Conservation (phyloP, 2,113 vertebrate genomes). For the Lophochroa leadbeateri region DNA sequence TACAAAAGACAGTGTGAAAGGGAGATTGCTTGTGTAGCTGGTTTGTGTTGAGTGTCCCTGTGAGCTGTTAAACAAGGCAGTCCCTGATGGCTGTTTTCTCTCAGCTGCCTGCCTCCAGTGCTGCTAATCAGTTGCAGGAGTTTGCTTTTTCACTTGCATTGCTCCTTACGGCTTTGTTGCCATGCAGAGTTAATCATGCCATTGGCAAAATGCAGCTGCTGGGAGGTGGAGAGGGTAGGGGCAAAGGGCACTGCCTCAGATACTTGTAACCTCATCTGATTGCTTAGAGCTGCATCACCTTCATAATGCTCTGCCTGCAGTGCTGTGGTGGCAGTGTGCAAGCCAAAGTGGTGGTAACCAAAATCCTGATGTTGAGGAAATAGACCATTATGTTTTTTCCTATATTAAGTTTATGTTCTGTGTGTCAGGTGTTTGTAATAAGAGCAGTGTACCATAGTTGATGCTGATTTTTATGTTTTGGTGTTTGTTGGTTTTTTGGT, state of each 20-base stretch:
- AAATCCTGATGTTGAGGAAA: neutral
- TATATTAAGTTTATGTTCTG: neutral
- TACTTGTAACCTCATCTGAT: neutral
- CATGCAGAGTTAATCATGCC: neutral
- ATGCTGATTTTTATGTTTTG: neutral
- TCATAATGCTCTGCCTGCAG: fast-evolving
- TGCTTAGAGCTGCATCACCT: neutral
- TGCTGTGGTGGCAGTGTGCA: fast-evolving
- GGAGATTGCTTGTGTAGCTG: neutral
- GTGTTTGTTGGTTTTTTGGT: neutral
- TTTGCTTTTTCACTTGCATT: neutral
- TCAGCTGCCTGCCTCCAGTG: neutral
- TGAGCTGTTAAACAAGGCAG: neutral
- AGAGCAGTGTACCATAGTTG: neutral
- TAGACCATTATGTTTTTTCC: fast-evolving
- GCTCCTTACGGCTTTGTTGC: neutral
- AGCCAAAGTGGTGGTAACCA: neutral
- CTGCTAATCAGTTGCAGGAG: neutral
- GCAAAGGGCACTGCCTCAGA: neutral
- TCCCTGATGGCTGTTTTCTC: neutral
- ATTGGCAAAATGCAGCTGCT: neutral
- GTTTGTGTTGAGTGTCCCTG: neutral
- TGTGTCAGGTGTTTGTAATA: neutral
- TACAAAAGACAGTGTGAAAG: neutral
- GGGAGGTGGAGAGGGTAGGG: neutral